Conservation (phyloP, 2,888 invertebrate species). For the Myopa testacea region DNA sequence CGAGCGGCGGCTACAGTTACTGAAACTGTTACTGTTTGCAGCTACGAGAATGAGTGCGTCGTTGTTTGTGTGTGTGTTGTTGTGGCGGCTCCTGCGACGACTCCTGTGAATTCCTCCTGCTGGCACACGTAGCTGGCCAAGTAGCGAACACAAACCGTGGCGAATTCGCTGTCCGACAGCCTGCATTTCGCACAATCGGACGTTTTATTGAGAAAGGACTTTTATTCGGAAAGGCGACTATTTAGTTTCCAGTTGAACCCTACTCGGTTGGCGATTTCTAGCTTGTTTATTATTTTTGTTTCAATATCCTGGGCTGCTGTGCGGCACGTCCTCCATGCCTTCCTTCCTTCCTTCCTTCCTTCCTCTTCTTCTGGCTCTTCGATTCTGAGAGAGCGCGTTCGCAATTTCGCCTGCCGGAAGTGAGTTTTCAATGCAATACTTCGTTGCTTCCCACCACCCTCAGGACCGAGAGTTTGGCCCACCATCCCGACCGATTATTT, state of each 20-base stretch:
- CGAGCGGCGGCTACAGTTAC: not conserved
- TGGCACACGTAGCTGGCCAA: not conserved
- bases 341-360: not conserved
- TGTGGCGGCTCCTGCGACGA: not conserved
- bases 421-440: not conserved
- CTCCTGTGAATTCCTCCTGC: slow-evolving; percentile 29
- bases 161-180: slow-evolving; percentile 12
- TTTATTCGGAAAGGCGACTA: not conserved
- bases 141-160: slow-evolving; percentile 27
- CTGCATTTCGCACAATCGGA: slow-evolving; percentile 20
- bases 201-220: not conserved
- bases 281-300: slow-evolving; percentile 13
- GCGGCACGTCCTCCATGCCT: not conserved
- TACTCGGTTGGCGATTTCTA: not conserved
- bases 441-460: not conserved
- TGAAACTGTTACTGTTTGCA: not conserved
- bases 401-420: not conserved
- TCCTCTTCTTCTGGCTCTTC: not conserved
- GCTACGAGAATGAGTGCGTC: not conserved
- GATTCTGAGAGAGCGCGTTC: not conserved
- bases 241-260: not conserved
- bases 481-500: too few species aligned
- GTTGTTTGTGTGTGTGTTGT: not conserved
- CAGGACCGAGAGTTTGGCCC: too few species aligned
- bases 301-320: not conserved